A percentile compares a stretch with the other conserved stretches of the same genome.
Evolutionary conservation across 2,797 vertebrate genomes (phyloP).

Genomic region (Momotus momota): DNA sequence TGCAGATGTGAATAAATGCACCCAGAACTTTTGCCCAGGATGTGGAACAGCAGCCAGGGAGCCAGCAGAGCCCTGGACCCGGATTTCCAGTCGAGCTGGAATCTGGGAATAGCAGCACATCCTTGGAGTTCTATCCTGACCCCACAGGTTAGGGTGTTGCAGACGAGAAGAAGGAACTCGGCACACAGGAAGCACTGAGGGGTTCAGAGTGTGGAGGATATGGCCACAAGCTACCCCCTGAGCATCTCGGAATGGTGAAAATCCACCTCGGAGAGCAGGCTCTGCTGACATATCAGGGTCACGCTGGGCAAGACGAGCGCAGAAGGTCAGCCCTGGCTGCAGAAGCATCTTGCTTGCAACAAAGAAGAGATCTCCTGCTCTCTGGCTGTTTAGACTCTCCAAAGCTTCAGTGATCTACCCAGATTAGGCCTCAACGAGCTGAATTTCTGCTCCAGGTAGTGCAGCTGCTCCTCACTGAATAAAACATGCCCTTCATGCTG

Average conservation of each 20-base stretch:
- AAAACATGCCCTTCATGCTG: conserved; percentile 61
- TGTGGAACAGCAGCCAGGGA: neutral
- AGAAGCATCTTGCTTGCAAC: neutral
- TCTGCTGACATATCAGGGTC: accelerated
- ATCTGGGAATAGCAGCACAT: neutral
- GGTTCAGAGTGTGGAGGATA: neutral
- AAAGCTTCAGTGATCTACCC: conserved; percentile 42
- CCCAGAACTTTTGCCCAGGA: neutral
- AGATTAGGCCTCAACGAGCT: conserved; percentile 50
- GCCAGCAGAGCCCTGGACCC: accelerated
- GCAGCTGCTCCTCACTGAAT: conserved; percentile 76
- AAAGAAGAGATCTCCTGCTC: neutral
- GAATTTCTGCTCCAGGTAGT: conserved; percentile 74
- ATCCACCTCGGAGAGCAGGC: accelerated
- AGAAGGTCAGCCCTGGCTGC: neutral
- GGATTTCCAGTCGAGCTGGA: accelerated
- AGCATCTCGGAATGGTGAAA: accelerated
- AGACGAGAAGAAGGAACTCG: accelerated
- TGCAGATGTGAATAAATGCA: neutral
- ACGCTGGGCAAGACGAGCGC: accelerated
- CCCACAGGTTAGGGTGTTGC: accelerated
- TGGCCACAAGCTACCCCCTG: accelerated
- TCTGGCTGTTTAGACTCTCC: neutral
- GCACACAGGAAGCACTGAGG: accelerated
- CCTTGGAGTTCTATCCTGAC: neutral